Evolutionary conservation across 2,113 vertebrate species (phyloP).

Genomic region (Spheniscus mendiculus): DNA sequence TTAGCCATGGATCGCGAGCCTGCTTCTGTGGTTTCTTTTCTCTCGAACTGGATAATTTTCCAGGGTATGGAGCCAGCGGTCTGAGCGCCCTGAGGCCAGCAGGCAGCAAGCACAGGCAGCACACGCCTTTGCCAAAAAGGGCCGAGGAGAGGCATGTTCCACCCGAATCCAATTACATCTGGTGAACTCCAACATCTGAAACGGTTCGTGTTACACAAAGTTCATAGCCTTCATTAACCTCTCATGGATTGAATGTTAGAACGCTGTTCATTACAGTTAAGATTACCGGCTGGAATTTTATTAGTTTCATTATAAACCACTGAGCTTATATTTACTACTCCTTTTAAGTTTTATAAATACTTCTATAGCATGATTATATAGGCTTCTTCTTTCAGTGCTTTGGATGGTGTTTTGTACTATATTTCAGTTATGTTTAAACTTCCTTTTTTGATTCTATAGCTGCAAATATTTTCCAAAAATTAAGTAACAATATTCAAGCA

Average conservation of each 20-base stretch:
- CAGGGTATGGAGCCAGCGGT: conserved; percentile 81
- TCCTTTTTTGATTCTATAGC: conserved; percentile 37
- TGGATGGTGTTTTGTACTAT: conserved; percentile 68
- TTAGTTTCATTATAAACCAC: conserved; percentile 80
- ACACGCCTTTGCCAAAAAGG: conserved; percentile 76
- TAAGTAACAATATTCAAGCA: not conserved
- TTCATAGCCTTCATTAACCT: conserved; percentile 80
- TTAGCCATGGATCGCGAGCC: not conserved
- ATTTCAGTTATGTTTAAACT: conserved; percentile 59
- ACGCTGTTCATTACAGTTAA: conserved; percentile 75
- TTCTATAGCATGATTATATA: conserved; percentile 68
- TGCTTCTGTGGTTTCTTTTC: conserved; percentile 63
- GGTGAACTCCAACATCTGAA: conserved; percentile 82
- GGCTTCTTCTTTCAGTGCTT: conserved; percentile 71
- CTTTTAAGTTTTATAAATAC: conserved; percentile 75
- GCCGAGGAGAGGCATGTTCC: conserved; percentile 72
- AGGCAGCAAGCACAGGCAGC: conserved; percentile 76
- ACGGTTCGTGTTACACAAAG: conserved; percentile 72
- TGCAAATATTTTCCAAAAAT: conserved; percentile 53
- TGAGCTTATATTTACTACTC: conserved; percentile 76
- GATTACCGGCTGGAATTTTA: conserved; percentile 75
- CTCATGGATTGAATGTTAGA: conserved; percentile 75
- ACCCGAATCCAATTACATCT: conserved; percentile 90
- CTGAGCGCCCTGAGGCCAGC: conserved; percentile 76
- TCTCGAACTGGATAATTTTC: conserved; percentile 71